Base-by-base conservation (phyloP, 2,113 vertebrate genomes). In the Aix galericulata region DNA sequence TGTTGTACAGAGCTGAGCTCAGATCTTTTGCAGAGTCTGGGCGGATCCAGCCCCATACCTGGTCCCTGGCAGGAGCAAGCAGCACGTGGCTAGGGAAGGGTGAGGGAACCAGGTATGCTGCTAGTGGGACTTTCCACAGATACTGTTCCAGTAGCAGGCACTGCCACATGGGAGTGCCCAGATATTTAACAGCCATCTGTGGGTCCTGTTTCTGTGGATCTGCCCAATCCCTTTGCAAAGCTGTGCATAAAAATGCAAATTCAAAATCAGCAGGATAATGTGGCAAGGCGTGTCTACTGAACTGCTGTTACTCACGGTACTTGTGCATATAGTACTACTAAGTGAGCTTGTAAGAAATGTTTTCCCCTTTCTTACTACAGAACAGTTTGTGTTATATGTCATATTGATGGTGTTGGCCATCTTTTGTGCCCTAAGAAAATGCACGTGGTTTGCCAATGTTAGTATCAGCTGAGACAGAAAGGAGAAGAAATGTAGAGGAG, bases 31-130 rank as follows among this genome's bases (percentile, higher is more conserved):
- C 46, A 48, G 46, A 48, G 20, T 21, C 46, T 48, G 20, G 46
- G 22, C 3, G 10, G 32, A 34, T 48, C 40, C 44, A 63, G 56
- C 23, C 69, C 69, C 34, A 7, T 6, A 17, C 6, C 59, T 89
- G 64, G 5, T 66, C 55, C 66, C 64, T 56, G 53, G 21, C 18
- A 36, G 50, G 12, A 75, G 56, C 40, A 63, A 67, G 20, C 26
- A 66, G 6, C 11, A 34, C 9, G 0, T 6, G 27, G 18, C 23
- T 1, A 0, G 52, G 17, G 14, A 62, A 69, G 44, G 40, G 17
- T 4, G 13, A 60, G 8, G 46, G 50, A 84, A 18, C 1, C 0
- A n/a, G 74, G 52, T 21, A 64, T 36, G 10, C 38, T 50, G 3
- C 12, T 13, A 5, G 11, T 44, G 36, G 11, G 23, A 40, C 38